Evolutionary conservation across 2,888 invertebrate genomes (phyloP), one percentile per base, ranked within the genome.

Genomic region (Germaria angustata): DNA sequence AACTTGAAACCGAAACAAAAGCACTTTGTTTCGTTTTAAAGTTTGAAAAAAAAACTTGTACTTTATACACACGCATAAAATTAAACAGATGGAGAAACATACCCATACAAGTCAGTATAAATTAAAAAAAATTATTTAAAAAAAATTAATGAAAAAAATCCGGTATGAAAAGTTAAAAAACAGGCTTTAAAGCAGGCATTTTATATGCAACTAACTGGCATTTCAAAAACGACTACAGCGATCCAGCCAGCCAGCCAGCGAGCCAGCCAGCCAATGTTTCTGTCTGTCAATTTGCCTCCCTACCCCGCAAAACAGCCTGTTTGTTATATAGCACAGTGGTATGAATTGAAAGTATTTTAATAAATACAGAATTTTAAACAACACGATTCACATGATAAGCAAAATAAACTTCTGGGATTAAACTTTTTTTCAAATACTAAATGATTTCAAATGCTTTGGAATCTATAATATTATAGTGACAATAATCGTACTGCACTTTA

Each of bases 161-260:
- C 17, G 36, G n/a, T 51, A 69, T 39, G 46, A 79, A 79, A 79
- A 65, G 24, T 65, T 72, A 39, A 65, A 79, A 78, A 80, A 80
- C 79, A 61, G 79, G 79, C 79, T 80, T 80, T 68, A 59, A 78
- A 80, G 72, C 79, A 73, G 79, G 66, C 72, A 80, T 80, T 73
- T 73, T 66, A 80, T 80, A 80, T 73, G 65, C 79, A 80, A 59
- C 79, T 80, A 66, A 53, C 72, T 73, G 66, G 79, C 66, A 80
- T 80, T 80, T 73, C 20, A 53, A 66, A 59, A 73, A 66, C 79
- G 44, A 53, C 51, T 49, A 32, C 66, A 72, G 59, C 22, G 51
- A 51, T 24, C 28, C 46, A 66, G 15, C 34, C 65, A 44, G 36
- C n/a, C 36, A 57, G 7, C 46, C 44, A 28, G 28, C 6, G 3